Evolutionary conservation across 1,140 invertebrate species (phyloP), one percentile per base, ranked within the genome.

Genomic region (Penaeus indicus): DNA sequence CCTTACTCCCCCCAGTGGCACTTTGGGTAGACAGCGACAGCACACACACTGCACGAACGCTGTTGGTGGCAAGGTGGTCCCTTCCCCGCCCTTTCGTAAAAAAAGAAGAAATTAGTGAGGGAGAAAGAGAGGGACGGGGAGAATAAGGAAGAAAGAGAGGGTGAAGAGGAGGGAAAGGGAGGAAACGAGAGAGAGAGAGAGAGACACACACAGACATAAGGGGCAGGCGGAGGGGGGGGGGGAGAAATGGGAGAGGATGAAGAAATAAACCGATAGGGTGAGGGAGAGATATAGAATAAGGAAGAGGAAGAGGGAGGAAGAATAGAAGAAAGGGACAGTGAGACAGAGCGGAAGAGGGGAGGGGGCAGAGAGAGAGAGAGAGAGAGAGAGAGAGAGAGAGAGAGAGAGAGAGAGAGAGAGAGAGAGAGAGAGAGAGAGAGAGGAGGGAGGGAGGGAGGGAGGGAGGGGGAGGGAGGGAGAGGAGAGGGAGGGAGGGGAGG

Each of bases 281-380:
- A 47, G 63, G 18, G 63, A 63, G 11, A 47, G 32, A 21, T 13
- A 38, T 13, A n/a, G 27, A 10, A 62, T 11, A 62, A 67, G 62
- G 19, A 62, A 27, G 62, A 38, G n/a, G 22, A 22, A 38, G 27
- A 67, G n/a, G 38, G 63, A n/a, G 27, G 22, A n/a, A 27, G n/a
- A 8, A 0, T 10, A 21, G 13, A 47, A 19, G 38, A n/a, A 47
- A 22, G 16, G 21, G 62, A 61, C 13, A 47, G 22, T 21, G 63
- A 42, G 18, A 42, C 22, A n/a, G 42, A 54, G 54, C 3, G 27
- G 4, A 18, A 54, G 11, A 25, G 80, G 25, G 54, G 3, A 25
- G 62, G 79, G n/a, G 79, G n/a, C 2, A 62, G 42, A 54, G 22
- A 62, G 79, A 54, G 42, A 82, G 54, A 82, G 79, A 82, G 47